Conservation (phyloP, 2,797 vertebrate genomes). For the Heterohyrax brucei region DNA sequence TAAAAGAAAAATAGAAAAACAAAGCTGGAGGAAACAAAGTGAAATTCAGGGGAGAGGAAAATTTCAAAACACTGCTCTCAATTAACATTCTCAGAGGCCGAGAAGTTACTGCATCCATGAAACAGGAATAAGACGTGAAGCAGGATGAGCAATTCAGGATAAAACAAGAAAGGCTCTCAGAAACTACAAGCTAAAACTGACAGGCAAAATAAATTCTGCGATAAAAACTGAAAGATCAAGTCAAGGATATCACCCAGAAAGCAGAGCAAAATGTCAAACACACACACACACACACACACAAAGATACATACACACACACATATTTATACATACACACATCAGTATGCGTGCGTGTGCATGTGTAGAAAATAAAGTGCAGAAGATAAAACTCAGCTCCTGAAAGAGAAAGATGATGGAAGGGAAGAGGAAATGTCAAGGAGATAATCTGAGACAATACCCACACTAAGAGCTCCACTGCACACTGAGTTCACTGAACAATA, state of each 20-base stretch:
- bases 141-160: neutral
- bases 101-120: neutral
- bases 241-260: neutral
- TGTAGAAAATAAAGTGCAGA: neutral
- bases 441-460: neutral
- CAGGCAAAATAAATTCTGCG: conserved; percentile 8
- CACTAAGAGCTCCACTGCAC: neutral
- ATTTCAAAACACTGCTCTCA: neutral
- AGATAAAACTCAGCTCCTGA: conserved; percentile 10
- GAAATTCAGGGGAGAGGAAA: neutral
- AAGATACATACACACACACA: neutral
- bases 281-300: too few species aligned
- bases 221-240: neutral
- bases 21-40: neutral
- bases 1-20: neutral
- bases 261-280: neutral
- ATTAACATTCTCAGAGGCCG: neutral
- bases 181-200: conserved; percentile 1
- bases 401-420: neutral
- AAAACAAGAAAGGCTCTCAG: conserved; percentile 21
- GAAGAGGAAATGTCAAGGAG: neutral
- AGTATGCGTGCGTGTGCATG: too few species aligned
- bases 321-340: too few species aligned
- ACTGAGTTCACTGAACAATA: neutral
- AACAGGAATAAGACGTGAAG: neutral